Percentiles rank a stretch among this genome's conserved stretches.
phyloP scores from a whole-genome alignment of 2,888 invertebrate species.

The Germaria angustata region DNA sequence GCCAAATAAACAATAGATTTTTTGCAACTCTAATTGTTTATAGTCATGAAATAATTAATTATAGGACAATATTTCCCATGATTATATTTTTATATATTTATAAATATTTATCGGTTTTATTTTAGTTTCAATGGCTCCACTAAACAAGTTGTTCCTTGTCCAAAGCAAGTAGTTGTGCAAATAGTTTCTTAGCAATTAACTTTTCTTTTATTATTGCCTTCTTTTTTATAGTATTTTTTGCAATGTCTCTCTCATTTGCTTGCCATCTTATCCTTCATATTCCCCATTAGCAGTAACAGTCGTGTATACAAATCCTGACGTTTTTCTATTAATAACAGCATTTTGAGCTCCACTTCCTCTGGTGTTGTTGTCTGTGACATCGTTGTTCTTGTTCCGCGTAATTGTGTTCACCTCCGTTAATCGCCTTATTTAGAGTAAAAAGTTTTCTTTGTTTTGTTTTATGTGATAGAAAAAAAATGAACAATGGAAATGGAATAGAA shows the following conservation, averaged over 20 bases:
- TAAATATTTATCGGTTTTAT: too few species aligned
- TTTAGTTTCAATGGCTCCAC: too few species aligned
- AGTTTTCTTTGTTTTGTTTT: conserved; percentile 24
- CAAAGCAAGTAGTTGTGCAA: not conserved
- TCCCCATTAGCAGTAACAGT: conserved; percentile 53
- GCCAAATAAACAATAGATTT: too few species aligned
- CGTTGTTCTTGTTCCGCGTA: not conserved
- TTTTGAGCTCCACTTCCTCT: not conserved
- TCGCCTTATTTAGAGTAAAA: conserved; percentile 43
- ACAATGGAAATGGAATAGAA: not conserved
- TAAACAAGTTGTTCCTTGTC: not conserved
- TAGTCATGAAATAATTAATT: too few species aligned
- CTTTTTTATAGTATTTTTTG: not conserved
- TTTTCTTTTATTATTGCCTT: conserved; percentile 35
- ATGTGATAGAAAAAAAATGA: not conserved
- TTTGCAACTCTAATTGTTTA: too few species aligned
- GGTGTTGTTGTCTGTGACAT: conserved; percentile 12
- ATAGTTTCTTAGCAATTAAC: conserved; percentile 33
- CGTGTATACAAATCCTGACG: conserved; percentile 40
- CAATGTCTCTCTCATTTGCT: not conserved
- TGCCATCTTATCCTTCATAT: conserved; percentile 1
- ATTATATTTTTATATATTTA: too few species aligned
- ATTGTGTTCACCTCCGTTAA: conserved; percentile 15
- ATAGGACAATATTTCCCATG: too few species aligned
- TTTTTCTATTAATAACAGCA: conserved; percentile 48